A percentile compares a stretch with the other conserved stretches of the same genome.
These are phyloP conservation scores for Indri indri DNA, from an alignment of 2,113 vertebrate species.

Conservation along the genomic window DNA sequence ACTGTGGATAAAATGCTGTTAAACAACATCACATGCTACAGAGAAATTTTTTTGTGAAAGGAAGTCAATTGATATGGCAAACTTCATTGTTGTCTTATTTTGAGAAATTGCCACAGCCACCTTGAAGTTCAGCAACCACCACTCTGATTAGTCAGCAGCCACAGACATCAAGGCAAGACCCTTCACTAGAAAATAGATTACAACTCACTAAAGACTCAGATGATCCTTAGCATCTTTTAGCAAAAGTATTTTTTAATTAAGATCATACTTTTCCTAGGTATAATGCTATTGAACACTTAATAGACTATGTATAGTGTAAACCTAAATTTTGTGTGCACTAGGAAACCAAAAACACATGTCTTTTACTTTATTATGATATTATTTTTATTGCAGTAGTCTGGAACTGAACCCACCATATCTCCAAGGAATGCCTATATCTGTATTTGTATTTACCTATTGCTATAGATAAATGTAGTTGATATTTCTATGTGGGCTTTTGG, in stretches of 20 bases:
- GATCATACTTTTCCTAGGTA: not conserved
- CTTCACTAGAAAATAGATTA: not conserved
- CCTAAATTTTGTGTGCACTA: not conserved
- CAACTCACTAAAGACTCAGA: not conserved
- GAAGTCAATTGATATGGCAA: not conserved
- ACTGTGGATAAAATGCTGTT: not conserved
- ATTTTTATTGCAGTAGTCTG: not conserved
- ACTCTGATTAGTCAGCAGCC: not conserved
- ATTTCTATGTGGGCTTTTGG: not conserved
- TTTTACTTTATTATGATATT: not conserved
- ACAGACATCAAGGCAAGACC: not conserved
- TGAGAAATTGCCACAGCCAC: not conserved
- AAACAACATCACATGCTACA: not conserved
- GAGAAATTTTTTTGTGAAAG: not conserved
- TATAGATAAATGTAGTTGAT: not conserved
- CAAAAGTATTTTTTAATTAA: not conserved
- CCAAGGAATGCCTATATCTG: not conserved
- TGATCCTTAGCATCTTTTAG: not conserved
- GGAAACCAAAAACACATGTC: too few relatives aligned
- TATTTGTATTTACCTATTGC: not conserved
- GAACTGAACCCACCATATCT: not conserved
- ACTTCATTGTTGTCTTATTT: not conserved
- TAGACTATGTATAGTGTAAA: not conserved
- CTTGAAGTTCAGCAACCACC: not conserved
- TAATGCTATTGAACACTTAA: not conserved